These are phyloP conservation scores for Dynastes grantii DNA, from an alignment of 2,888 invertebrate species.

Conservation along the genomic window DNA sequence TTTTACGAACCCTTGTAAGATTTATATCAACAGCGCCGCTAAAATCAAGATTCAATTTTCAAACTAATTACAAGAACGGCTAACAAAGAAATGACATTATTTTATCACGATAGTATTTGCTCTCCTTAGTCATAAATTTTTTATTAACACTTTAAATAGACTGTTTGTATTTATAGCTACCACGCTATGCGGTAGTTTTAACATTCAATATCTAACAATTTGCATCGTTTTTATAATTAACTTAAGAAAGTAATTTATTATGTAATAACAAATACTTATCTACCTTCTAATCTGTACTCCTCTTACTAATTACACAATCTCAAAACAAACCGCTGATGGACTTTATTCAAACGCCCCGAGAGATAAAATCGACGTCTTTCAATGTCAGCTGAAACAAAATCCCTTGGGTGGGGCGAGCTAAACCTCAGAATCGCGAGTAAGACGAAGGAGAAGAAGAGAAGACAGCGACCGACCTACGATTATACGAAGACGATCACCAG, in stretches of 20 bases:
- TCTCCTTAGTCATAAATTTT: too few species aligned
- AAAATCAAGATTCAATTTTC: too few species aligned
- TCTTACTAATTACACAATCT: slow-evolving; percentile 28
- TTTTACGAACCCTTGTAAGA: too few species aligned
- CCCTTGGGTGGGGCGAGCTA: neutral
- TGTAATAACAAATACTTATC: slow-evolving; percentile 7
- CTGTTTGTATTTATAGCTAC: too few species aligned
- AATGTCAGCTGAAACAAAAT: slow-evolving; percentile 22
- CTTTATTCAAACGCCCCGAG: slow-evolving; percentile 2
- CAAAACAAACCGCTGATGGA: slow-evolving; percentile 18
- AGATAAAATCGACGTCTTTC: slow-evolving; percentile 41
- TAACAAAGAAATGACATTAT: too few species aligned
- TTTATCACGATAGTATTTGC: too few species aligned
- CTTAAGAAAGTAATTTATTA: slow-evolving; percentile 29
- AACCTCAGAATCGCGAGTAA: neutral
- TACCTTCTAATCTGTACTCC: slow-evolving; percentile 9
- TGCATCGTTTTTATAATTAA: slow-evolving; percentile 7
- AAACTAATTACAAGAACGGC: too few species aligned
- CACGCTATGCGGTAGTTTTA: too few species aligned
- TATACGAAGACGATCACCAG: slow-evolving; percentile 11
- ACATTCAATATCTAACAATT: neutral
- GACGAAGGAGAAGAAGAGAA: neutral
- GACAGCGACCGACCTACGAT: neutral
- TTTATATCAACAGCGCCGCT: too few species aligned
- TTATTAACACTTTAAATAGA: too few species aligned